Conservation (phyloP, 2,888 invertebrate genomes). For the Rapana venosa region DNA sequence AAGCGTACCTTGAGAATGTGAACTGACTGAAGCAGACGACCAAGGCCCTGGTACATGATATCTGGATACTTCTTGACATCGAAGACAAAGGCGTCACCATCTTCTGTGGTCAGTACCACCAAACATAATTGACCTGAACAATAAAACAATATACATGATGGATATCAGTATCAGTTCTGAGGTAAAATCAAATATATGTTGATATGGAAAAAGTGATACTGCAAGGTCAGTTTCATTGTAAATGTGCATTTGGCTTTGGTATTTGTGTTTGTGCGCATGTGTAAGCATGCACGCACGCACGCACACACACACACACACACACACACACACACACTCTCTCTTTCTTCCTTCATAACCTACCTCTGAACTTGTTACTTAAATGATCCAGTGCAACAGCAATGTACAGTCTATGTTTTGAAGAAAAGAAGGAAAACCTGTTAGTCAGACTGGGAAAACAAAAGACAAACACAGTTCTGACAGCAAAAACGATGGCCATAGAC, state of each 20-base stretch:
- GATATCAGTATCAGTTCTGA: too few species aligned
- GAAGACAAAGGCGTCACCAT: constrained; percentile 60
- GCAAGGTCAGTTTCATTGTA: not conserved
- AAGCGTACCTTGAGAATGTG: constrained; percentile 61
- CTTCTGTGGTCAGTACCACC: constrained; percentile 55
- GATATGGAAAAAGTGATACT: too few species aligned
- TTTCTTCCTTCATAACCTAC: too few species aligned
- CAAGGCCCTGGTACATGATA: constrained; percentile 59
- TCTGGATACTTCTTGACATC: constrained; percentile 58
- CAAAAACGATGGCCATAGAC: too few species aligned
- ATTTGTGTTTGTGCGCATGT: not conserved
- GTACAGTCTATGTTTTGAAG: too few species aligned
- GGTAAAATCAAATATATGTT: too few species aligned
- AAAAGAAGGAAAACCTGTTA: too few species aligned
- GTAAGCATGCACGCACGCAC: not conserved
- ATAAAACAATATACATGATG: not conserved
- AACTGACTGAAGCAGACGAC: constrained; percentile 59
- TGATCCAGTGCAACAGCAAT: too few species aligned
- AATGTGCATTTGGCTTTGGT: not conserved
- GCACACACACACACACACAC: not conserved
- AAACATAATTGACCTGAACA: constrained; percentile 55
- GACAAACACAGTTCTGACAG: too few species aligned
- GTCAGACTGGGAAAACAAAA: too few species aligned
- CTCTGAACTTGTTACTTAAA: too few species aligned
- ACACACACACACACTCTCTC: not conserved